Evolutionary conservation across 2,888 invertebrate genomes (phyloP).

Genomic region (Dexiosoma caninum): DNA sequence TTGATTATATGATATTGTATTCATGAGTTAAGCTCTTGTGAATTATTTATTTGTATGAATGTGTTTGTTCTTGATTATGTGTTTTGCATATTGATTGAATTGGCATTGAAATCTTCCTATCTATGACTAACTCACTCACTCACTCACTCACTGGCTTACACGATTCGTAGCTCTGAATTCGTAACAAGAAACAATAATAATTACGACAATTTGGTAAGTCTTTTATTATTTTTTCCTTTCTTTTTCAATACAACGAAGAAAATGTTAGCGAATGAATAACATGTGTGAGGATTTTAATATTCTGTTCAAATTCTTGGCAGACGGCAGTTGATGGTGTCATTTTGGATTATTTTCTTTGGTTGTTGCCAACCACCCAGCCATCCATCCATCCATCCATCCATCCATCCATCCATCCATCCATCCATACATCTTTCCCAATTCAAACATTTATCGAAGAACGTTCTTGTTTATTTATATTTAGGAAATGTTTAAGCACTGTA

Average conservation of each 20-base stretch:
- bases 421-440: neutral
- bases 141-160: neutral
- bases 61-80: constrained; percentile 60
- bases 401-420: neutral
- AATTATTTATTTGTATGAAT: constrained; percentile 20
- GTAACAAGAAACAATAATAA: constrained; percentile 36
- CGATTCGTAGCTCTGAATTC: constrained; percentile 21
- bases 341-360: constrained; percentile 14
- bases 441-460: neutral
- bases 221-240: neutral
- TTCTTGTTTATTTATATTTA: constrained; percentile 38
- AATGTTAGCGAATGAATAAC: constrained; percentile 6
- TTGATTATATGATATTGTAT: neutral
- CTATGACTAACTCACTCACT: neutral
- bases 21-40: neutral
- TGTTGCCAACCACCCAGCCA: neutral
- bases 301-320: constrained; percentile 51
- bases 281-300: constrained; percentile 42
- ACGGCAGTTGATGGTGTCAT: constrained; percentile 45
- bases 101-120: constrained; percentile 55
- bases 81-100: constrained; percentile 60
- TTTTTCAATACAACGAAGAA: neutral
- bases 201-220: constrained; percentile 29
- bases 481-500: constrained; percentile 26
- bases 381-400: neutral